Evolutionary conservation across 1,140 invertebrate species (phyloP), one percentile per base, ranked within the genome.

Genomic region (Lucilia cuprina): DNA sequence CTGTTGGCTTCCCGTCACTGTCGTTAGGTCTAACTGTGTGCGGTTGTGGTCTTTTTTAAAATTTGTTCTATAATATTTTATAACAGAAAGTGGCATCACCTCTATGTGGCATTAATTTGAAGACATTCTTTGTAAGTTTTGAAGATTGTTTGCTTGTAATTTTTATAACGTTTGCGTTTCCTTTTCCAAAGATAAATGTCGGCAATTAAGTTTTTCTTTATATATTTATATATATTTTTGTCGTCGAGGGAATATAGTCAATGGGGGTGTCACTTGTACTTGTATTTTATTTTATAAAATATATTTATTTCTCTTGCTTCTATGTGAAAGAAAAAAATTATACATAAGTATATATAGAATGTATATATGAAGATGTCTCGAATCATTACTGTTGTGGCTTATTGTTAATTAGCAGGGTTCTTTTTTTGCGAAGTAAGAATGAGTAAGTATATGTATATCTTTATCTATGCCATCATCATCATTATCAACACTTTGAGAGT

Each of bases 121-220:
- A 70, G 65, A 70, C n/a, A 70, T 70, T 70, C 65, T 19, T 70
- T 70, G 65, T 25, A 21, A 70, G 65, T 70, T 70, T 70, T 21
- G 19, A 70, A 70, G 65, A 70, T 70, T 70, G 65, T 70, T 70
- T 70, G 65, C 65, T 70, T 70, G 65, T 70, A 25, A 70, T 70
- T 70, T 70, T 70, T 70, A 70, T 70, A 70, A 70, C 65, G 19
- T 80, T 80, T 49, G 77, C 47, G 77, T 47, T 80, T n/a, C 41
- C 77, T 50, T 80, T 21, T 10, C n/a, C n/a, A 21, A 70, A 70
- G 77, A 80, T 80, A 80, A 80, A 80, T 80, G 77, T 80, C 77
- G 41, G 41, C 77, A 80, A 80, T 80, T 80, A 80, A 80, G 77
- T 80, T 80, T 49, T 80, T 49, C 41, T 78, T n/a, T 30, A 30